Conservation (phyloP, 1,140 invertebrate species). For the Schlechtendalia chinensis region DNA sequence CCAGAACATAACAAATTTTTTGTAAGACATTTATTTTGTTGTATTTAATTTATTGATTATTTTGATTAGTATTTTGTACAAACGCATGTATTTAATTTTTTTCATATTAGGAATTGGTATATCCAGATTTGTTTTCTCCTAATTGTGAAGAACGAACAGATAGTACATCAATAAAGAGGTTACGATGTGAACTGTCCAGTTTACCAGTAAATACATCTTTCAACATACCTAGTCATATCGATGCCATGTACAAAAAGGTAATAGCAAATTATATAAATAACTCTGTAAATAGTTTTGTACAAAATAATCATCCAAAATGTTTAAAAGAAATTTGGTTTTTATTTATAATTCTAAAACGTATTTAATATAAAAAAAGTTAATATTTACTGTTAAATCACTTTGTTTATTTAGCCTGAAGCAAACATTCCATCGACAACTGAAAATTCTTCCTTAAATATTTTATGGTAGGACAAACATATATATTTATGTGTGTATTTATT, state of each 20-base stretch:
- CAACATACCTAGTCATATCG: conserved; percentile 6
- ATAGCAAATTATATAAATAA: not conserved
- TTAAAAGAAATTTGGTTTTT: too few relatives aligned
- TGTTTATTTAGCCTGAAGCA: conserved; percentile 1
- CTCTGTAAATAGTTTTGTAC: too few relatives aligned
- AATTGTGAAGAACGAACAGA: not conserved
- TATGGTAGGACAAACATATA: not conserved
- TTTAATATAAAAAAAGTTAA: too few relatives aligned
- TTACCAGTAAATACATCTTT: not conserved
- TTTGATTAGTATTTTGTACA: not conserved
- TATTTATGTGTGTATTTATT: too few relatives aligned
- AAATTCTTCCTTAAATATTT: conserved; percentile 33
- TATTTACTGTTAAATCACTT: not conserved
- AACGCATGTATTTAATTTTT: not conserved
- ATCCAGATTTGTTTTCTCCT: conserved; percentile 11
- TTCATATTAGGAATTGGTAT: conserved; percentile 14
- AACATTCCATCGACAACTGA: not conserved
- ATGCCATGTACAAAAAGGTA: conserved; percentile 34
- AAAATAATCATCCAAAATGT: too few relatives aligned
- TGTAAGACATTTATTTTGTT: conserved; percentile 10
- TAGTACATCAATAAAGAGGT: not conserved
- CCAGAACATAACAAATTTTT: not conserved
- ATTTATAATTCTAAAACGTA: too few relatives aligned
- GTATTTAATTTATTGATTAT: not conserved
- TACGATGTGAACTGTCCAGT: not conserved